A percentile compares a stretch with the other conserved stretches of the same genome.
Conservation (phyloP, 2,113 vertebrate genomes). For the Balaeniceps rex region DNA sequence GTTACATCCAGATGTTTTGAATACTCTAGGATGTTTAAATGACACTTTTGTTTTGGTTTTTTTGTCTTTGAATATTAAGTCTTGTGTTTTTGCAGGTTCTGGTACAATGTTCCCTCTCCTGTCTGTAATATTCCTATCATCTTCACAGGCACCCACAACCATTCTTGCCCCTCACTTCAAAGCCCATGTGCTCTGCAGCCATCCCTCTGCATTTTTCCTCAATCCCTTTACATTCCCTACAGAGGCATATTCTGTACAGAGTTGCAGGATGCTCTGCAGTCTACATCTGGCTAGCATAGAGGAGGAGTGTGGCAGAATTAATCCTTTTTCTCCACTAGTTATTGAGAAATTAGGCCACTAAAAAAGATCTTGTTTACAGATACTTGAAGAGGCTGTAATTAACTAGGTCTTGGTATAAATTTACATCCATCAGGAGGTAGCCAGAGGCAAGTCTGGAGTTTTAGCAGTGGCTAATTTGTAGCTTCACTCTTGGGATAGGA, state of each 20-base stretch:
- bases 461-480: neutral
- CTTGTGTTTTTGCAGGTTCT: neutral
- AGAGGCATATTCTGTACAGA: neutral
- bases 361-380: constrained; percentile 15
- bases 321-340: neutral
- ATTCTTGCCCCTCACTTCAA: neutral
- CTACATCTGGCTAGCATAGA: neutral
- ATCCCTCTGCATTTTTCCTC: neutral
- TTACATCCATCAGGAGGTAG: neutral
- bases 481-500: neutral
- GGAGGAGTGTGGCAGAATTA: neutral
- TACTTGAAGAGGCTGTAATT: neutral
- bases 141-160: neutral
- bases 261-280: neutral
- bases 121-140: neutral
- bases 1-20: neutral
- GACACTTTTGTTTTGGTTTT: neutral
- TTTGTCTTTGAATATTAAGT: neutral
- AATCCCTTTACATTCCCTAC: neutral
- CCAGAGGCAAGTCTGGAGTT: constrained; percentile 5
- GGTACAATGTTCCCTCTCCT: neutral
- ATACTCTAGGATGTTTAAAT: neutral
- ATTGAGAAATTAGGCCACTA: constrained; percentile 2
- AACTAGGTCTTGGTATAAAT: neutral
- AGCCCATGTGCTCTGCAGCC: neutral